Evolutionary conservation across 2,888 invertebrate species (phyloP), one percentile per base, ranked within the genome.

Genomic region (Scaptomyza reducta): DNA sequence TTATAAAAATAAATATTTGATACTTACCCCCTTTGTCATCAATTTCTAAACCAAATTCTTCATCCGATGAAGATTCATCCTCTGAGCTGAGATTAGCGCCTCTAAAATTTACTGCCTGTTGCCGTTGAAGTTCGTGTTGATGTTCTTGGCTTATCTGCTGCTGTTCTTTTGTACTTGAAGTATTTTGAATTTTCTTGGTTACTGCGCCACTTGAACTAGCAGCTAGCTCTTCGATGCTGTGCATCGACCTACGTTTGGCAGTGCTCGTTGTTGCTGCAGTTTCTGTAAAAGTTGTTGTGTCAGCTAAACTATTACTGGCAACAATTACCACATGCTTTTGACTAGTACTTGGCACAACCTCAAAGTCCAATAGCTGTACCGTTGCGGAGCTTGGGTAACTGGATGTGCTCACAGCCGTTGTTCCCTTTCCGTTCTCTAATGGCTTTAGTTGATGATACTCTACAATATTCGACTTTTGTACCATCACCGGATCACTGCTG

Each of bases 21-120:
- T 35, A 88, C 91, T 91, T 80, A 91, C 90, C 90, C 41, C 76
- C 79, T 9, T 80, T 84, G 57, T 90, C 91, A 62, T 79, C 88
- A 7, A 89, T 82, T 67, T 91, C 91, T 60, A 90, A 59, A 10
- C 90, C 90, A 45, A 87, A 79, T 68, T 90, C 90, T 69, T 89
- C 90, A 31, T 89, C 89, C 2, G 90, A 87, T 55, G 83, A 67
- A 14, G 90, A 89, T 42, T 89, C 89, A 62, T 89, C 89, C 5
- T 91, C 90, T 4, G 89, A 87, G 61, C 89, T 90, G n/a, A 86
- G 63, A 73, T 84, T 80, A 16, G 86, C 81, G 13, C 82, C 77
- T 47, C 80, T 85, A 13, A 79, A 66, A 47, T 75, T 74, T 50
- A 67, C 78, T 18, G 69, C 51, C 7, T 74, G 67, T 14, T 76